Base-by-base conservation (phyloP, 1,140 invertebrate genomes). In the Lycorma delicatula region DNA sequence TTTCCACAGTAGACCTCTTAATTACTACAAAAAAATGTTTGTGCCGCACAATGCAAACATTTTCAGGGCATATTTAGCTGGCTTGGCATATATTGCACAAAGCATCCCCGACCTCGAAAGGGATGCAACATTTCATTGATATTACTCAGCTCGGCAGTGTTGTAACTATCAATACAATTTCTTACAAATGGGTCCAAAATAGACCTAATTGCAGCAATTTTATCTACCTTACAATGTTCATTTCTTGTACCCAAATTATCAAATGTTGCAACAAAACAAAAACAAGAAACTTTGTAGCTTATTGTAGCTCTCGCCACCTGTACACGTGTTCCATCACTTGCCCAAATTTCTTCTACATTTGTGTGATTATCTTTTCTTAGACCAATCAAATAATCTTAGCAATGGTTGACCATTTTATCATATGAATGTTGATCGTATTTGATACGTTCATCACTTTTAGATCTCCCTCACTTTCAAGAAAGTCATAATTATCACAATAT, bases 71-170 rank as follows among this genome's bases (percentile, higher is more conserved):
- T 71, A 75, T 53, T 65, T 67, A 20, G 31, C 53, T 20, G 68
- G 66, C 58, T 71, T 73, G 9, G 48, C 11, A 78, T 71, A 56
- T 73, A 75, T 55, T 72, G 68, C 28, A 65, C 38, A 52, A 75
- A 74, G 16, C 20, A 27, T 64, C 72, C 75, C 23, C 67, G 57
- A 23, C 73, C 74, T 50, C 70, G 49, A 60, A 73, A 75, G 11
- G 56, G 56, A 54, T 67, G 55, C 2, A 76, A 61, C 61, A 68
- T 72, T 61, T 77, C 71, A 60, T 77, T 72, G 25, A 74, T 67
- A n/a, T 67, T 72, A 6, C 70, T 58, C 18, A 64, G 63, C 59
- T 70, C 64, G 46, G 60, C 54, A n/a, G 62, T 53, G 27, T 61
- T 58, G 51, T 70, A 72, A 2, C 62, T 67, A 71, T 68, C 62